Conservation (phyloP, 2,113 vertebrate species). For the Antechinus stuartii region DNA sequence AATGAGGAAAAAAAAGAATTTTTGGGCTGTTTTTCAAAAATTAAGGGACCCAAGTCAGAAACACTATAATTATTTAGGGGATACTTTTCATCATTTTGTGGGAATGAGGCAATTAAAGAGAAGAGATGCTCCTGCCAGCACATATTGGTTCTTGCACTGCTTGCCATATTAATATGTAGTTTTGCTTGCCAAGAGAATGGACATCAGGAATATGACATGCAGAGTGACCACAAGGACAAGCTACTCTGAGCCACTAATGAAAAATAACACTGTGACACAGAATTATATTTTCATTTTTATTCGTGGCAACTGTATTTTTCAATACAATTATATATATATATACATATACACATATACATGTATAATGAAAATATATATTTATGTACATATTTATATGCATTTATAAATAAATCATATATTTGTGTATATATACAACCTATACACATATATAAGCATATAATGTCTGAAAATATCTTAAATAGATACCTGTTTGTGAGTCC, state of each 20-base stretch:
- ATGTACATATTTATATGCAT: neutral
- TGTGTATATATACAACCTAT: neutral
- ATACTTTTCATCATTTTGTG: constrained; percentile 45
- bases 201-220: accelerated
- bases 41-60: constrained; percentile 45
- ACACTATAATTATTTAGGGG: constrained; percentile 58
- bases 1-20: constrained; percentile 51
- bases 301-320: constrained; percentile 38
- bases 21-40: constrained; percentile 42
- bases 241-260: neutral
- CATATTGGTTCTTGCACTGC: neutral
- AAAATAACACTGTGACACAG: neutral
- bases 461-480: constrained; percentile 5
- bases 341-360: neutral
- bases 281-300: constrained; percentile 28
- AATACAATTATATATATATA: neutral
- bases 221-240: neutral
- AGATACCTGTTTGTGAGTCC: constrained; percentile 57
- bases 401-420: neutral
- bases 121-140: neutral
- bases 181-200: neutral
- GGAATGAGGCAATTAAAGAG: neutral
- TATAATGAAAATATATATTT: too few species aligned
- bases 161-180: constrained; percentile 20
- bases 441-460: constrained; percentile 2